Evolutionary conservation across 2,888 invertebrate genomes (phyloP).

Genomic region (Ornithoptera priamus): DNA sequence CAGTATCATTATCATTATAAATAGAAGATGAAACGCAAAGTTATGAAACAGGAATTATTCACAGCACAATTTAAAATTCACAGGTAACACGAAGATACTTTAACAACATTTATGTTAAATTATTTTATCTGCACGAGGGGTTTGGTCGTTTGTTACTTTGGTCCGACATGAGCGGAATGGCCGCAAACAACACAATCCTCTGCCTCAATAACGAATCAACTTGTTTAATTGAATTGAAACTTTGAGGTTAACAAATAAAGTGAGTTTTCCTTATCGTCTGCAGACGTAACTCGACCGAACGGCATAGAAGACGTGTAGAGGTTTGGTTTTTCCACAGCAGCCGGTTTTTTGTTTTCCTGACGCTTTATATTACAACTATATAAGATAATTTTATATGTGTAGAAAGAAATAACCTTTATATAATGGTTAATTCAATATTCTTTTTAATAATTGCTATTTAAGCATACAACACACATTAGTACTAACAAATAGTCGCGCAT

Average conservation of each 20-base stretch:
- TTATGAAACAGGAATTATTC: neutral
- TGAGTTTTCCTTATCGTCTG: conserved; percentile 6
- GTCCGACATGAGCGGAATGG: conserved; percentile 36
- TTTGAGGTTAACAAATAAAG: conserved; percentile 5
- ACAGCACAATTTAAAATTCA: conserved; percentile 2
- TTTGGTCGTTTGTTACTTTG: conserved; percentile 6
- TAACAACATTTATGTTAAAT: conserved; percentile 13
- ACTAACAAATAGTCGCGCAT: too few relatives aligned
- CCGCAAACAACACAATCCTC: conserved; percentile 44
- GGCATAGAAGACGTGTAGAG: conserved; percentile 26
- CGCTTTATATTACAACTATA: conserved; percentile 20
- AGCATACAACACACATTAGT: neutral
- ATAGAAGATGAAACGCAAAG: neutral
- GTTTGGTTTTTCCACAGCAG: conserved; percentile 45
- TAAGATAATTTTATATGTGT: conserved; percentile 17
- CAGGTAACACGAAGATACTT: conserved; percentile 28
- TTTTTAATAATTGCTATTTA: neutral
- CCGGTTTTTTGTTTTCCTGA: conserved; percentile 42
- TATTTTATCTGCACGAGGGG: neutral
- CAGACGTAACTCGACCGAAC: conserved; percentile 12
- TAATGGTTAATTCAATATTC: neutral
- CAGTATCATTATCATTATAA: conserved; percentile 12
- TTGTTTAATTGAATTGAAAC: conserved; percentile 6
- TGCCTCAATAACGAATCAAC: neutral
- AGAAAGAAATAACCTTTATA: neutral